phyloP scores from a whole-genome alignment of 2,888 invertebrate genomes.

The Rhamphomyia laevipes region DNA sequence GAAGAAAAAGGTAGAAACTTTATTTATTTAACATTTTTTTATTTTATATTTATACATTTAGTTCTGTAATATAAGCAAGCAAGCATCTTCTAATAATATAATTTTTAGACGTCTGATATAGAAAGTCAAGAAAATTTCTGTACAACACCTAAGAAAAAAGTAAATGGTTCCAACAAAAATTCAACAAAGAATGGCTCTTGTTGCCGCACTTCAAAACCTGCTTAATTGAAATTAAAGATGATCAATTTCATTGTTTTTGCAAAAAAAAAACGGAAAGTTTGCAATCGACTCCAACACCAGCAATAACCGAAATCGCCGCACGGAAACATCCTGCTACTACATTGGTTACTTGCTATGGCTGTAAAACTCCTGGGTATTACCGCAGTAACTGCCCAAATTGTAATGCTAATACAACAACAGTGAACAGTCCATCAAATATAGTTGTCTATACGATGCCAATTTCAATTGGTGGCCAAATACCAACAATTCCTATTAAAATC shows the following conservation, averaged over 20 bases:
- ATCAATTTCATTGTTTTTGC: background rate
- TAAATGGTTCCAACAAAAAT: background rate
- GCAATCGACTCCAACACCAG: too few species aligned
- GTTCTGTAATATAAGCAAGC: background rate
- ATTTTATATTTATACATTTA: background rate
- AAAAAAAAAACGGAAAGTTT: too few species aligned
- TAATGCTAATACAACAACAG: too few species aligned
- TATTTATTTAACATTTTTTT: background rate
- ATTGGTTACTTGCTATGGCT: too few species aligned
- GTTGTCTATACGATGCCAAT: too few species aligned
- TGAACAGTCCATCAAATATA: too few species aligned
- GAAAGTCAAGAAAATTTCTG: background rate
- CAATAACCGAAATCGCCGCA: too few species aligned
- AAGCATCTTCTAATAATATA: background rate
- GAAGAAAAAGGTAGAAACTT: background rate
- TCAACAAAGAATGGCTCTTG: background rate
- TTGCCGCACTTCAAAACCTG: background rate
- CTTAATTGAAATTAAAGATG: background rate
- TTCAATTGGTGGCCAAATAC: too few species aligned
- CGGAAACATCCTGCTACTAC: too few species aligned
- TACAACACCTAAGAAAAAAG: background rate
- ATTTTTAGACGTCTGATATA: background rate
- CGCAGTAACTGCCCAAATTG: too few species aligned
- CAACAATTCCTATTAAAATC: too few species aligned
- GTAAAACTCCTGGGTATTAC: too few species aligned